Conservation (phyloP, 2,888 invertebrate species). For the Trileptium ribeirensis region DNA sequence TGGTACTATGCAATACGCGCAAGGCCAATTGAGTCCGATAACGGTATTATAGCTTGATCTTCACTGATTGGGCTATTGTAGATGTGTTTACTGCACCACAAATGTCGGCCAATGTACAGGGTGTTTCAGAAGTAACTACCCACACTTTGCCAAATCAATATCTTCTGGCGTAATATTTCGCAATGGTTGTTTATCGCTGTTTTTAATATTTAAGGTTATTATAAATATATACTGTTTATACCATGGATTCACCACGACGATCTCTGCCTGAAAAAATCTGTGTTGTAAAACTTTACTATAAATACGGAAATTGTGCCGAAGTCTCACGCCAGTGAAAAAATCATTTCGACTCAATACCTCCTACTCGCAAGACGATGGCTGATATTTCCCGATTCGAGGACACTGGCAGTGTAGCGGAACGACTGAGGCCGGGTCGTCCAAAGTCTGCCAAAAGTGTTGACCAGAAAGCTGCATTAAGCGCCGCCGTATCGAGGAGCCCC, state of each 20-base stretch:
- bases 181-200: not conserved
- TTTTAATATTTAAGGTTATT: not conserved
- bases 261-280: not conserved
- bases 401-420: not conserved
- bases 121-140: not conserved
- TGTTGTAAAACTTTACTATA: not conserved
- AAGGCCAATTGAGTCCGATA: no score
- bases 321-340: not conserved
- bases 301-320: not conserved
- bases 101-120: no score
- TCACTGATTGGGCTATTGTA: no score
- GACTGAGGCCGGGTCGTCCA: not conserved
- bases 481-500: not conserved
- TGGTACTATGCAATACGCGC: no score
- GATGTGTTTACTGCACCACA: no score
- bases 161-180: not conserved
- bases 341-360: not conserved
- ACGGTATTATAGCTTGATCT: no score
- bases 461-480: not conserved
- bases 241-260: not conserved
- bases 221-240: not conserved
- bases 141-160: not conserved
- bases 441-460: not conserved
- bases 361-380: not conserved
- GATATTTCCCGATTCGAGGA: not conserved